Base-by-base conservation (phyloP, 2,797 vertebrate genomes). In the Adrianichthys oophorus region DNA sequence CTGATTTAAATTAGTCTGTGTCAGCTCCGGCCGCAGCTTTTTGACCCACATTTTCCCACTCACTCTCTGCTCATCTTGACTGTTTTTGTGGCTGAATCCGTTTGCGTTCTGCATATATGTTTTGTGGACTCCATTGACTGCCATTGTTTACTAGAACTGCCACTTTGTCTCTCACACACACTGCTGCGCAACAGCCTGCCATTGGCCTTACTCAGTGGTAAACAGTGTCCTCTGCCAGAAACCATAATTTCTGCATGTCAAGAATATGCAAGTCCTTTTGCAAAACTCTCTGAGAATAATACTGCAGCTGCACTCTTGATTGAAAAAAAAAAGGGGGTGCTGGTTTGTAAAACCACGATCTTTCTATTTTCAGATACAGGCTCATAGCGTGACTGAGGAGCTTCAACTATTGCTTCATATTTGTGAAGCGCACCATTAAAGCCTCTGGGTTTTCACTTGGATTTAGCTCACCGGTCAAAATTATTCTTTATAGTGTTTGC, bases 1-100 rank as follows among this genome's bases (percentile, higher is more conserved):
- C 42, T 52, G 18, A 56, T 59, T 78, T 48, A 62, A 52, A 58
- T 55, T 17, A 19, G 16, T 87, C 89, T 89, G 74, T 65, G 48
- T 56, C 54, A 77, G 61, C 16, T 52, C 70, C 74, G 70, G 62
- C 85, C 66, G 72, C 81, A 83, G 87, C 70, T 42, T 16, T 70
- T 73, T 90, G 85, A 91, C 88, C 90, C 84, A 93, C 79, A 89
- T 90, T 89, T 78, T 75, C 62, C 65, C 84, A 61, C 82, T 82
- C 85, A 57, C 83, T 65, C 59, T 61, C 53, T 5, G 21, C 66
- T 81, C 79, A 73, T 62, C 52, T 70, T 77, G 76, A 77, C 73
- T 89, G 78, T 90, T 91, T 85, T 91, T 87, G 86, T 63, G 86
- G 85, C 75, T 70, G 59, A 76, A 84, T 77, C 69, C 57, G 49